Conservation (phyloP, 1,140 invertebrate species). For the Diorhabda elongata region DNA sequence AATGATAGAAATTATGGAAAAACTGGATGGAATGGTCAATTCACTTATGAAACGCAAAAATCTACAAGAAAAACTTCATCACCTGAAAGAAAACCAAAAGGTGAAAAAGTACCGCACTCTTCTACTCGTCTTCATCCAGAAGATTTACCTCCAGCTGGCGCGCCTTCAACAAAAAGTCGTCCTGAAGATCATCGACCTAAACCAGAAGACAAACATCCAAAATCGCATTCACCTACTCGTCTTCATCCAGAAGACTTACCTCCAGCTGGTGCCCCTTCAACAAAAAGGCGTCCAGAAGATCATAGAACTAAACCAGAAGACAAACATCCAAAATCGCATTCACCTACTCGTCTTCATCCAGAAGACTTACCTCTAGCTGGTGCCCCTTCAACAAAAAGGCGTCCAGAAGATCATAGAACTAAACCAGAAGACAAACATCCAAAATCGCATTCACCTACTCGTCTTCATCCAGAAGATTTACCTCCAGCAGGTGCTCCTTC, state of each 20-base stretch:
- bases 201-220: neutral
- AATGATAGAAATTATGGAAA: slow-evolving; percentile 43
- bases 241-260: slow-evolving; percentile 18
- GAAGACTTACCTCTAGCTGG: slow-evolving; percentile 10
- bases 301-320: neutral
- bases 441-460: slow-evolving; percentile 2
- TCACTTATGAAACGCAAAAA: slow-evolving; percentile 25
- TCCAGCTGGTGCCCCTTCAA: slow-evolving; percentile 15
- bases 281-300: neutral
- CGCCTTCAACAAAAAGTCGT: neutral
- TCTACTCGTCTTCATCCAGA: neutral
- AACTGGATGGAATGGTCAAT: slow-evolving; percentile 44
- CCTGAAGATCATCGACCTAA: neutral
- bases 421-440: neutral
- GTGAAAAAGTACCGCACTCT: neutral
- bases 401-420: neutral
- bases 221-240: neutral
- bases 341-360: neutral
- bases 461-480: neutral
- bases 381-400: neutral
- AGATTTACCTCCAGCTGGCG: slow-evolving; percentile 8
- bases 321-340: neutral
- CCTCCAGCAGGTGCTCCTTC: slow-evolving; percentile 2
- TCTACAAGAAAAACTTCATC: slow-evolving; percentile 11
- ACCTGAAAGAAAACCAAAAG: neutral